phyloP scores from a whole-genome alignment of 2,113 vertebrate species.

The Burhinus bistriatus region DNA sequence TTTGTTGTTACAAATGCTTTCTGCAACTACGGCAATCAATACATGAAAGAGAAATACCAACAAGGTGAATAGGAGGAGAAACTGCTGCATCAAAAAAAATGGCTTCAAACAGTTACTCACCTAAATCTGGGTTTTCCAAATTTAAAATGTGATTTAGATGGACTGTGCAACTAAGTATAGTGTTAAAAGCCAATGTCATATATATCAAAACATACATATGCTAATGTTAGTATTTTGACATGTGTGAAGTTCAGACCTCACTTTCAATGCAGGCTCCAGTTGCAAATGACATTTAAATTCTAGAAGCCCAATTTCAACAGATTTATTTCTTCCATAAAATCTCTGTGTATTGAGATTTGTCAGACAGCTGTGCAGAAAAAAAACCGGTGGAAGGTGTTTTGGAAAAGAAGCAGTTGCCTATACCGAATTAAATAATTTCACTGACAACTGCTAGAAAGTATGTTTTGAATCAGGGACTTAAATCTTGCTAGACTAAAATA shows the following conservation, averaged over 20 bases:
- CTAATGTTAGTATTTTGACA: neutral
- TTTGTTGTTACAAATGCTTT: slow-evolving; percentile 10
- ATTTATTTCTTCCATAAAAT: neutral
- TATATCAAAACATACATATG: neutral
- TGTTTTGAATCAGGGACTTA: neutral
- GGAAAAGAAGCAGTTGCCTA: neutral
- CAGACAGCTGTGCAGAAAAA: neutral
- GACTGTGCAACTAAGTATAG: neutral
- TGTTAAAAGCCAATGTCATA: neutral
- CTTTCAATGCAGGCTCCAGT: neutral
- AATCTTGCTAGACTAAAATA: neutral
- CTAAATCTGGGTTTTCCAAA: neutral
- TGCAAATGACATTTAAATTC: neutral
- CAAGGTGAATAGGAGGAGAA: neutral
- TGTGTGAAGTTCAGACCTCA: neutral
- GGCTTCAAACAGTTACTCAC: neutral
- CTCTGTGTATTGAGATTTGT: neutral
- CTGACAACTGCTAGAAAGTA: neutral
- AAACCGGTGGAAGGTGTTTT: neutral
- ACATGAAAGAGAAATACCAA: slow-evolving; percentile 29
- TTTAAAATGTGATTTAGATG: neutral
- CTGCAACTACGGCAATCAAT: neutral
- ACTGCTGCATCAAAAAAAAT: neutral
- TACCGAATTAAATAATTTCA: neutral
- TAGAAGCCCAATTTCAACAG: neutral